Base-by-base conservation (phyloP, 2,888 invertebrate genomes). In the Cephus pygmeus region DNA sequence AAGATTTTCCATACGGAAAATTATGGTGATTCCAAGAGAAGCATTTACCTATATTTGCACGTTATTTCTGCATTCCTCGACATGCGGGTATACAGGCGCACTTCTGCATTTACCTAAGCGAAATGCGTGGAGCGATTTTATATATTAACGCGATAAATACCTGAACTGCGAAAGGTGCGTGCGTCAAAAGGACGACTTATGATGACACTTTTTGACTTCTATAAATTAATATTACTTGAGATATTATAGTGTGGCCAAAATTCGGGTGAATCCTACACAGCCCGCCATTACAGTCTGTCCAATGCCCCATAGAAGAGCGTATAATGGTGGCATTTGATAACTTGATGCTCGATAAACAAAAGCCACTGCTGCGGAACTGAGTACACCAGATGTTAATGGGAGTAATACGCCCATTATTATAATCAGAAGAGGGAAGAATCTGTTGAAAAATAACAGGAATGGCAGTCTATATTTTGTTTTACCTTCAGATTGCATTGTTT, bases 291-390 rank as follows among this genome's bases (percentile, higher is more conserved):
- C 93, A 77, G 98, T 98, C 92, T 98, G 98, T 82, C 98, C 98
- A 76, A 98, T 95, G 78, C 98, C 98, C 97, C 98, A 98, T 85
- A 98, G 94, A 92, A 98, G 94, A 77, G 98, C 98, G 92, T 98
- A 97, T 80, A 98, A 94, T 71, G 97, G 97, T 80, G 96, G 95
- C 98, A 98, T 98, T 87, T 95, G 95, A 90, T 97, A 94, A 91
- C 95, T 96, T 76, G 98, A 97, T 82, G 98, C 97, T 87, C 97
- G 94, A 92, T 98, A 98, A 83, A 98, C 98, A 89, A 98, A 98
- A 77, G 98, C 98, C 82, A 98, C 96, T 23, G 97, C 97, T 69
- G 98, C 98, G 93, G 98, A 98, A 92, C 96, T 96, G 69, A 97
- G 94, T 77, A 96, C 95, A 80, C 98, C 98, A 69, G 97, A 97